Evolutionary conservation across 2,113 vertebrate species (phyloP), one percentile per base, ranked within the genome.

Genomic region (Cyphomyrus discorhynchus): DNA sequence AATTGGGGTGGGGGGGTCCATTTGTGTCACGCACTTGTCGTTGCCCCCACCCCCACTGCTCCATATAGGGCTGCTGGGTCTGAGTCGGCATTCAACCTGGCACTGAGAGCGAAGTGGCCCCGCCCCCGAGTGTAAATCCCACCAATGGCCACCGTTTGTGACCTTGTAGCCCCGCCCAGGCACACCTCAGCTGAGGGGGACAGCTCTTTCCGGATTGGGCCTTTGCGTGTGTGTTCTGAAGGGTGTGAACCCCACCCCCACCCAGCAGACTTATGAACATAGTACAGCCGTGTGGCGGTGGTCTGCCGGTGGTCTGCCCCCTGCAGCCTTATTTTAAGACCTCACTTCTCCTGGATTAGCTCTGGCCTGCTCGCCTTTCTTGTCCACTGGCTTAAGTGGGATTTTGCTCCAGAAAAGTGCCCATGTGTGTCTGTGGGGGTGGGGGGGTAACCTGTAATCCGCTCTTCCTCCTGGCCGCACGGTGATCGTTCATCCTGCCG

Each of bases 391-490:
- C 91, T 92, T 95, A 95, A 95, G 94, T 91, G 91, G 95, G 94
- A 95, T 95, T 95, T 94, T 94, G 91, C 70, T 92, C 90, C 93
- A 94, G 91, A 80, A 93, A 93, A 93, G 92, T 91, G 91, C 95
- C 94, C 94, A 95, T 94, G 94, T 89, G 90, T 82, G 88, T 92
- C 15, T 21, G 6, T 13, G 49, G 15, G 24, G 46, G 85, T 52
- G 62, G 90, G 47, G 47, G 19, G n/a, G 45, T 42, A 8, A 42
- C 35, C 35, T 80, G 31, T 42, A 85, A 46, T 85, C 82, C 42
- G 9, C n/a, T 45, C 35, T 80, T 80, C 74, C 74, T 80, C 62
- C 74, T 39, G 35, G 35, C 74, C 15, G 31, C 88, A 46, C n/a
- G 42, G 53, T 87, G 91, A 31, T 53, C 17, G 9, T 5, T 13